Base-by-base conservation (phyloP, 2,113 vertebrate species). In the Fregetta grallaria region DNA sequence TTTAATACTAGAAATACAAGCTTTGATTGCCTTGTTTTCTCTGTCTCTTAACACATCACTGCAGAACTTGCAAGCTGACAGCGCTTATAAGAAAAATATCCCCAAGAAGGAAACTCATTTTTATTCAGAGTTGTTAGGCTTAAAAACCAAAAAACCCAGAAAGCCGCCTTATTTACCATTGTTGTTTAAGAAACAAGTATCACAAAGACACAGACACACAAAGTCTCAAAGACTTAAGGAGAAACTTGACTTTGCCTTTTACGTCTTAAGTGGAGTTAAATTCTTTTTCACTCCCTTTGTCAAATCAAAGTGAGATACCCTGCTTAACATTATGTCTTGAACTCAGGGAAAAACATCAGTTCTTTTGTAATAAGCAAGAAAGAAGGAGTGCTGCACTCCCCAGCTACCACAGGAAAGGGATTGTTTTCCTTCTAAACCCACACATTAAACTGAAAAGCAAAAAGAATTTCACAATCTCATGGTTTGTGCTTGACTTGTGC, bases 381-480 rank as follows among this genome's bases (percentile, higher is more conserved):
- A 36, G 22, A n/a, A 53, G 17, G 30, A 38, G 19, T 52, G 22
- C 34, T 55, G 8, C 0, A 0, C 11, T 40, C 27, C 32, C 10
- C 38, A 76, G 8, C 10, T 77, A 53, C 22, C 36, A 76, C 6
- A 65, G 49, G 20, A 68, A 92, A 63, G 13, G 10, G 13, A 45
- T 4, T 77, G 40, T 27, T 47, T 85, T 85, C 36, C 53, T 88
- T 65, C 32, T 65, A 91, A 90, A 78, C 4, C 4, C 40, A 68
- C 6, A 61, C 1, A 42, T 45, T 65, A 52, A 81, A 85, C 15
- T 5, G 9, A 90, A 74, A 14, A 56, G 50, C 40, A 70, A 27
- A 82, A 73, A 55, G 6, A 70, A 68, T 40, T 55, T 81, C 49
- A 65, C 40, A 91, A 52, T 74, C 29, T 78, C 17, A 58, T 38